These are phyloP conservation scores for Oreochromis tanganicae DNA, from an alignment of 2,113 vertebrate genomes.

Conservation along the genomic window DNA sequence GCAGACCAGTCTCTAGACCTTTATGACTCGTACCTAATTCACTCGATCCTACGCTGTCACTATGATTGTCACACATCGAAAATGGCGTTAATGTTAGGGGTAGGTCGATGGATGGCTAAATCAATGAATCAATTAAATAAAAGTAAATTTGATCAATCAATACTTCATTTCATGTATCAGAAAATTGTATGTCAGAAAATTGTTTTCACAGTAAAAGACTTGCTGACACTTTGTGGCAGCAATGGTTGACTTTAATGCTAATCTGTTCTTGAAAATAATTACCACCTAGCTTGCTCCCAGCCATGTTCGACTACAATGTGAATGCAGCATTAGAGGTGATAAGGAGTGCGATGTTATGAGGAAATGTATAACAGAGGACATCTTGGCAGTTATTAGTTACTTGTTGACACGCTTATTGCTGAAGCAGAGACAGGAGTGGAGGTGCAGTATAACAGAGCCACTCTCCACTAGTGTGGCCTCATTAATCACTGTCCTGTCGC, in stretches of 20 bases:
- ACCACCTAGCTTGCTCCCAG: background rate
- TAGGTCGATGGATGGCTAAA: background rate
- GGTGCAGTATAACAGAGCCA: constrained; percentile 48
- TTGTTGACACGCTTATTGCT: constrained; percentile 42
- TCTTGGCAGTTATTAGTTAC: constrained; percentile 51
- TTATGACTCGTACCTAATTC: background rate
- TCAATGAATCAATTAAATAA: background rate
- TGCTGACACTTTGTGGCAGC: background rate
- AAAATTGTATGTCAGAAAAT: background rate
- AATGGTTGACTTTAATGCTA: background rate
- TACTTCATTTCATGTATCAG: background rate
- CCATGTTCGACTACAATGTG: background rate
- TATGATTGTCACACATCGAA: background rate
- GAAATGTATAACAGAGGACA: constrained; percentile 40
- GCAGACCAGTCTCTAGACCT: background rate
- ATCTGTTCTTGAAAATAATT: background rate
- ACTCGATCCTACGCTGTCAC: background rate
- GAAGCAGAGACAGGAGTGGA: constrained; percentile 38
- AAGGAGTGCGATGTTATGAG: constrained; percentile 14
- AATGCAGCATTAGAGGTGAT: constrained; percentile 4
- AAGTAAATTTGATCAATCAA: background rate
- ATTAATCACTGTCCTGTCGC: constrained; percentile 67
- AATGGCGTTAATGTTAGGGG: background rate
- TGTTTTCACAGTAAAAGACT: background rate
- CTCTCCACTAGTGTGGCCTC: constrained; percentile 58